Conservation (phyloP, 1,140 invertebrate genomes). For the Pseudomyrmex pallidus region DNA sequence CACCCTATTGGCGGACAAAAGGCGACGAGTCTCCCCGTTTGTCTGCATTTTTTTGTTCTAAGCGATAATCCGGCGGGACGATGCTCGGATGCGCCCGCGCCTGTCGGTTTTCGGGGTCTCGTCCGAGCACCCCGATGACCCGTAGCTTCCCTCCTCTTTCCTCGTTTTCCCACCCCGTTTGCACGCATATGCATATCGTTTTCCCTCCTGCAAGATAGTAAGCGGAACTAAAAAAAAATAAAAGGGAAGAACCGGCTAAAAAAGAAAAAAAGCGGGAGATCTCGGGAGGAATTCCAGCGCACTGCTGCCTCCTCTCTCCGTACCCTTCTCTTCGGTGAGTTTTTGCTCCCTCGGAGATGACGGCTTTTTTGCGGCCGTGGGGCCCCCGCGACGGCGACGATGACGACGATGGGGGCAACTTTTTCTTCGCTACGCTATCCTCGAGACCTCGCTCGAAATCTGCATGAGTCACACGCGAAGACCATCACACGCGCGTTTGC, state of each 20-base stretch:
- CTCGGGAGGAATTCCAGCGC: conserved; percentile 55
- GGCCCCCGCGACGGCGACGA: conserved; percentile 49
- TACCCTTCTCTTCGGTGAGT: conserved; percentile 55
- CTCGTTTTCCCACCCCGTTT: background rate
- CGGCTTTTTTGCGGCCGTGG: conserved; percentile 65
- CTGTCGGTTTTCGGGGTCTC: conserved; percentile 16
- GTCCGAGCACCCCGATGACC: conserved; percentile 29
- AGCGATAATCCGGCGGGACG: conserved; percentile 67
- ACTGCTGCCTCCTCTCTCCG: conserved; percentile 43
- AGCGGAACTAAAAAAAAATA: conserved; percentile 33
- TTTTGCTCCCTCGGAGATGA: conserved; percentile 46
- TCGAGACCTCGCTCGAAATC: conserved; percentile 39
- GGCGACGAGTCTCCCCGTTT: conserved; percentile 21
- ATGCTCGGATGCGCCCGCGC: conserved; percentile 67
- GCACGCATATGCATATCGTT: conserved; percentile 67
- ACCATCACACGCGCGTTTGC: conserved; percentile 18
- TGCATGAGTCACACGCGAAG: conserved; percentile 60
- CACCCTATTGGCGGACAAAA: background rate
- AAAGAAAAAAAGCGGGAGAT: conserved; percentile 47
- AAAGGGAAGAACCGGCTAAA: conserved; percentile 36
- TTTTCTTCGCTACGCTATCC: conserved; percentile 45
- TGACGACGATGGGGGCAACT: conserved; percentile 55
- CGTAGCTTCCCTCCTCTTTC: background rate
- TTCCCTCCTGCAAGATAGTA: conserved; percentile 47
- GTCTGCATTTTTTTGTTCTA: conserved; percentile 62